These are phyloP conservation scores for Pseudomugil tenellus DNA, from an alignment of 2,797 vertebrate genomes.

Conservation along the genomic window DNA sequence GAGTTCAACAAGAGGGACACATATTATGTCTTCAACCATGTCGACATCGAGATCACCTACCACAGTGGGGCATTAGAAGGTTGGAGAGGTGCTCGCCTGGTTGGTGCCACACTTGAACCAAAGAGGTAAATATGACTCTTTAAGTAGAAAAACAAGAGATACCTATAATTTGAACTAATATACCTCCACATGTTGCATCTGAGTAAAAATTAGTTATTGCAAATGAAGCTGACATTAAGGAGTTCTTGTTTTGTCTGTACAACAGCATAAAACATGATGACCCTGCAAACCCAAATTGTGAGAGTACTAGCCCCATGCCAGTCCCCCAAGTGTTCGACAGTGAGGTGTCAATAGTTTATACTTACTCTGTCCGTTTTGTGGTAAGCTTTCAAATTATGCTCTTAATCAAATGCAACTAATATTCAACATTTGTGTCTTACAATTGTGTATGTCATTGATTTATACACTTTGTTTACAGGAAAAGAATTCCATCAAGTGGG, in stretches of 20 bases:
- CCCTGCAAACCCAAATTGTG: conserved; percentile 78
- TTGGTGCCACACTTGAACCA: conserved; percentile 88
- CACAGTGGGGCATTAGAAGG: conserved; percentile 84
- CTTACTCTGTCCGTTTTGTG: conserved; percentile 88
- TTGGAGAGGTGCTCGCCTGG: conserved; percentile 85
- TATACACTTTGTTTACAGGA: conserved; percentile 65
- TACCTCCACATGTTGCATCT: not conserved
- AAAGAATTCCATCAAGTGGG: conserved; percentile 88
- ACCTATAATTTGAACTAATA: not conserved
- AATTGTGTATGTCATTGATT: not conserved
- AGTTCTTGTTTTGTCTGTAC: conserved; percentile 30
- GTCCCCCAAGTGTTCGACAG: conserved; percentile 80
- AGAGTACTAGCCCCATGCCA: conserved; percentile 84
- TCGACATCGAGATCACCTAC: conserved; percentile 91
- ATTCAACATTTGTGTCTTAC: not conserved
- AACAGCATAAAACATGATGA: conserved; percentile 86
- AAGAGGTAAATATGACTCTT: conserved; percentile 82
- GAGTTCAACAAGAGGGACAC: conserved; percentile 91
- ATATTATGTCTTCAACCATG: conserved; percentile 92
- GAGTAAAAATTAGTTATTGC: not conserved
- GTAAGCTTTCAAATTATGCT: conserved; percentile 65
- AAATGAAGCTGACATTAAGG: not conserved
- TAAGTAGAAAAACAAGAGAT: not conserved
- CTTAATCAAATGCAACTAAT: not conserved
- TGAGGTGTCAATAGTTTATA: conserved; percentile 85